Evolutionary conservation across 2,113 vertebrate genomes (phyloP).

Genomic region (Excalfactoria chinensis): DNA sequence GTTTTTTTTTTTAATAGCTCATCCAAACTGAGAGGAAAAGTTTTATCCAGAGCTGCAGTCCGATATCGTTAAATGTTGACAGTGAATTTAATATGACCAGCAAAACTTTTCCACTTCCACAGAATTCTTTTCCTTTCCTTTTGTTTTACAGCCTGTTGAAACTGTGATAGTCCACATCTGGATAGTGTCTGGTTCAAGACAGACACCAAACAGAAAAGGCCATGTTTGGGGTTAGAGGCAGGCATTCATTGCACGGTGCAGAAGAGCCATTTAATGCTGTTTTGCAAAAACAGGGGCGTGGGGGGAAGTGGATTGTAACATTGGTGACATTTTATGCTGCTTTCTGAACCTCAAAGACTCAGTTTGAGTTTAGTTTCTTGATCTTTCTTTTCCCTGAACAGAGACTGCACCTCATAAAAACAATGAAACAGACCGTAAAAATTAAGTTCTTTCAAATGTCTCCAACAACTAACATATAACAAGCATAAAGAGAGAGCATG

Average conservation of each 20-base stretch:
- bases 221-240: slow-evolving; percentile 31
- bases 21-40: background rate
- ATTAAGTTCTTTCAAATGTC: slow-evolving; percentile 1
- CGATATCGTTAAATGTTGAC: background rate
- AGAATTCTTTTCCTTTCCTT: slow-evolving; percentile 22
- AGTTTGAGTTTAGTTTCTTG: background rate
- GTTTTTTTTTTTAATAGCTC: background rate
- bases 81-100: slow-evolving; percentile 4
- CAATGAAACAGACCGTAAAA: background rate
- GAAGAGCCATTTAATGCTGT: background rate
- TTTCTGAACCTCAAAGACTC: background rate
- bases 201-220: slow-evolving; percentile 32
- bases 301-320: background rate
- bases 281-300: background rate
- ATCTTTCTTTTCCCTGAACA: background rate
- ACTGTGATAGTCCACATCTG: slow-evolving; percentile 44
- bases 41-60: background rate
- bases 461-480: background rate
- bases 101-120: slow-evolving; percentile 33
- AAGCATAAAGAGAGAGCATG: background rate
- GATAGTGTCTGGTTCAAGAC: slow-evolving; percentile 37
- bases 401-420: background rate
- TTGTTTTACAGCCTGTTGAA: slow-evolving; percentile 62
- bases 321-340: background rate
- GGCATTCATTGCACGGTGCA: background rate